phyloP scores from a whole-genome alignment of 2,797 vertebrate species.

The Acanthopagrus latus region DNA sequence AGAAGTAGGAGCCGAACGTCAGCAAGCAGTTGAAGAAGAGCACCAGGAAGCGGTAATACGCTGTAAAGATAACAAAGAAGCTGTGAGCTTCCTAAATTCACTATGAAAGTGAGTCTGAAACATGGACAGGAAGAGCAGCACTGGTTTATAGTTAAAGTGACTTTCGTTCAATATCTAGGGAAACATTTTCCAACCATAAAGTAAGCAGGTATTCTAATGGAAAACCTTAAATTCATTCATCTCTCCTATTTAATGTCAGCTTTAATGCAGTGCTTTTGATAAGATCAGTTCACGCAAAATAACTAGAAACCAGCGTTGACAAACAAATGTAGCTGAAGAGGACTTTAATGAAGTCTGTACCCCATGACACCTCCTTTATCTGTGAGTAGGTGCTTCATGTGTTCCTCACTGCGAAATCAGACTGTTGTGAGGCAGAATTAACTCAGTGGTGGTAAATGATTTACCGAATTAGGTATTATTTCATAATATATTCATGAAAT shows the following conservation, averaged over 20 bases:
- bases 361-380: background rate
- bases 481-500: rapidly evolving
- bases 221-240: background rate
- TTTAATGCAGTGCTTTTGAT: background rate
- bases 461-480: background rate
- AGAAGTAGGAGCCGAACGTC: constrained; percentile 90
- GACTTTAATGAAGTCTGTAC: background rate
- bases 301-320: background rate
- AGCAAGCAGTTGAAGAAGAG: constrained; percentile 90
- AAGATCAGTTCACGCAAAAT: background rate
- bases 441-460: background rate
- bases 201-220: background rate
- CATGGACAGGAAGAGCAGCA: background rate
- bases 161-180: too few species aligned
- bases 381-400: background rate
- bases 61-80: constrained; percentile 61
- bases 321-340: background rate
- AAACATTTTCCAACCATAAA: background rate
- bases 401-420: background rate
- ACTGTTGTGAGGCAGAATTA: background rate
- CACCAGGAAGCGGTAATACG: constrained; percentile 87
- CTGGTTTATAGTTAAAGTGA: background rate
- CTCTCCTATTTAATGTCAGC: background rate
- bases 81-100: background rate
- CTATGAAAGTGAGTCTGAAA: background rate